phyloP scores from a whole-genome alignment of 2,888 invertebrate genomes.

The Dermolepida albohirtum region DNA sequence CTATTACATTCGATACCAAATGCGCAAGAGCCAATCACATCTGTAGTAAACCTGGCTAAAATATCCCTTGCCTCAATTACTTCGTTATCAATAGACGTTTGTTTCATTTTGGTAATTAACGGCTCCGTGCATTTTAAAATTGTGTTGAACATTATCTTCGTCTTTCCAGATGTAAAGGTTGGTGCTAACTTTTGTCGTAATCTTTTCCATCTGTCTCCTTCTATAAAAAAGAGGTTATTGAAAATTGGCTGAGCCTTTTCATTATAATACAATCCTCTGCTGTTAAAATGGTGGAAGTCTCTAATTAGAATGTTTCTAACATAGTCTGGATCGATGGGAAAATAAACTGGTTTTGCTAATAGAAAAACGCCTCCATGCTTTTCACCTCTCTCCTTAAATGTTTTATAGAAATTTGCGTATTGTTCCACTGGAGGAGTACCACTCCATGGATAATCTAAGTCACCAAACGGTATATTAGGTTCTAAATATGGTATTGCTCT shows the following conservation, averaged over 20 bases:
- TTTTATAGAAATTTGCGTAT: constrained; percentile 38
- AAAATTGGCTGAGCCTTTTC: constrained; percentile 61
- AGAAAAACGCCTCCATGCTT: constrained; percentile 43
- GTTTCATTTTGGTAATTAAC: constrained; percentile 52
- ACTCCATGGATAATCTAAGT: constrained; percentile 21
- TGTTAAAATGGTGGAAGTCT: constrained; percentile 65
- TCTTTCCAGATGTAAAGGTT: constrained; percentile 67
- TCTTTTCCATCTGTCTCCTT: constrained; percentile 66
- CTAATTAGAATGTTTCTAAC: constrained; percentile 63
- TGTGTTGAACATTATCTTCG: constrained; percentile 66
- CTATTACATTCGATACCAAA: constrained; percentile 61
- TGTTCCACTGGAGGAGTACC: constrained; percentile 20
- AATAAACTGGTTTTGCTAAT: constrained; percentile 39
- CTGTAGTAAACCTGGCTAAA: constrained; percentile 59
- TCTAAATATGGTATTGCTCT: constrained; percentile 24
- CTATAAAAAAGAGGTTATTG: constrained; percentile 60
- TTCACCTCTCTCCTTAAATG: constrained; percentile 33
- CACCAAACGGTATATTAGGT: constrained; percentile 36
- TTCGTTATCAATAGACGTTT: constrained; percentile 22
- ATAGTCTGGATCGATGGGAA: constrained; percentile 58
- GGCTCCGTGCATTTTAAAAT: constrained; percentile 60
- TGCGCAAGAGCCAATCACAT: constrained; percentile 61
- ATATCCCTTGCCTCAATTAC: constrained; percentile 51
- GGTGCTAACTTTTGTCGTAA: constrained; percentile 67
- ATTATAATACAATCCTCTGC: constrained; percentile 63